Percentiles rank a stretch among this genome's conserved stretches.
These are phyloP conservation scores for Drosophila sechellia DNA, from an alignment of 1,140 invertebrate species.

Conservation along the genomic window DNA sequence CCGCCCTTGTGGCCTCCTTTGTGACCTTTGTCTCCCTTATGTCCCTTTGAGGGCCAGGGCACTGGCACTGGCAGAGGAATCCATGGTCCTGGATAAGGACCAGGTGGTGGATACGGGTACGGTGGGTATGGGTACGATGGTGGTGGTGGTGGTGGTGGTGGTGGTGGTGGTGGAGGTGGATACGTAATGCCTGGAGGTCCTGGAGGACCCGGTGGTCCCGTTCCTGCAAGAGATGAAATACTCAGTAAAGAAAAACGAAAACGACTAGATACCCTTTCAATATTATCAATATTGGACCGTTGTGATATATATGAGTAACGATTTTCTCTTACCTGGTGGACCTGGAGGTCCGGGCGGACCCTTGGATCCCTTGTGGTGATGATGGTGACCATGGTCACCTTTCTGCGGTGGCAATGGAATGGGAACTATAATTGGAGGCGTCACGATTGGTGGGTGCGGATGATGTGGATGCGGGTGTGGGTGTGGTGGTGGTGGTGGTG, in stretches of 20 bases:
- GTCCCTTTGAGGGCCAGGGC: constrained; percentile 44
- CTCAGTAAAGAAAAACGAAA: neutral
- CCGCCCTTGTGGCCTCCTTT: constrained; percentile 31
- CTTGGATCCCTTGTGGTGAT: constrained; percentile 29
- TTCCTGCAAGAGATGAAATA: neutral
- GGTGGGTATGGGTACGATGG: constrained; percentile 19
- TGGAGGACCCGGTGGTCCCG: constrained; percentile 34
- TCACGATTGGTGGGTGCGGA: neutral
- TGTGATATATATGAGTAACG: too few relatives aligned
- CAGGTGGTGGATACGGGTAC: constrained; percentile 8
- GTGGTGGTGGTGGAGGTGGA: constrained; percentile 9
- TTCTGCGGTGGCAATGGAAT: constrained; percentile 1
- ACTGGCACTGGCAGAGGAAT: constrained; percentile 38
- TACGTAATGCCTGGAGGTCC: constrained; percentile 25
- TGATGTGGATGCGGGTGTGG: constrained; percentile 18
- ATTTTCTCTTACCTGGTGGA: constrained; percentile 27
- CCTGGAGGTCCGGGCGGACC: constrained; percentile 21
- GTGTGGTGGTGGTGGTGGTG: constrained; percentile 1
- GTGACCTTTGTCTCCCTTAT: constrained; percentile 40
- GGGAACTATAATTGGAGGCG: constrained; percentile 4
- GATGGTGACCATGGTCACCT: constrained; percentile 16
- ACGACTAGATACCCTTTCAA: too few relatives aligned
- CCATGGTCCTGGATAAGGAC: constrained; percentile 21
- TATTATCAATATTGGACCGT: too few relatives aligned
- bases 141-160: constrained; percentile 6